These are phyloP conservation scores for human (Homo sapiens) DNA, from an alignment of 2,113 vertebrate species.

Conservation along the genomic window DNA sequence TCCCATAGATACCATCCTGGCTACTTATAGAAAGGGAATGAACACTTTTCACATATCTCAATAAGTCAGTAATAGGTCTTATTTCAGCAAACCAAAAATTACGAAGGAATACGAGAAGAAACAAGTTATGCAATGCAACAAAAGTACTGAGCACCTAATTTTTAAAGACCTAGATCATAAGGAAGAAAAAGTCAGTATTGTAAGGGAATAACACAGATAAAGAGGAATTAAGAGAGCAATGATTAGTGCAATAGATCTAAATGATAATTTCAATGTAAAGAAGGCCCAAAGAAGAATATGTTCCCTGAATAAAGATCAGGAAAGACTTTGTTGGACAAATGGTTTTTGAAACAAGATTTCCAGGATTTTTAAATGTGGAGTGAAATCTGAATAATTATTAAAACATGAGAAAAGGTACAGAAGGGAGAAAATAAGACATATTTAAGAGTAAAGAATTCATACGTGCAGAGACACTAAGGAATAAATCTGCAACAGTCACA, in stretches of 20 bases:
- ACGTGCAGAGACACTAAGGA: background rate
- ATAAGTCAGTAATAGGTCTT: background rate
- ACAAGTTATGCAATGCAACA: background rate
- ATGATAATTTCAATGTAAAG: background rate
- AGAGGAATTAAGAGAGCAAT: background rate
- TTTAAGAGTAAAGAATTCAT: background rate
- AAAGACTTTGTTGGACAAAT: background rate
- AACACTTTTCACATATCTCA: background rate
- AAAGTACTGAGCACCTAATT: background rate
- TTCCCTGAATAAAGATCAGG: background rate
- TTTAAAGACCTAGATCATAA: background rate
- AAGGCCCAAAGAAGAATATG: background rate
- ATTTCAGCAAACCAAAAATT: background rate
- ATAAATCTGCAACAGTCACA: background rate
- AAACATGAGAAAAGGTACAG: background rate
- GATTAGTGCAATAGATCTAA: background rate
- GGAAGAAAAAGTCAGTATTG: background rate
- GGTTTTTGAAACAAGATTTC: background rate
- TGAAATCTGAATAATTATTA: background rate
- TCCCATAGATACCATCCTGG: background rate
- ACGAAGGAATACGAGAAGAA: background rate
- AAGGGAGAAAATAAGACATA: background rate
- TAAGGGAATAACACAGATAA: background rate
- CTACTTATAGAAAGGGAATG: background rate
- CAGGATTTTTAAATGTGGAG: background rate